phyloP scores from a whole-genome alignment of 2,797 vertebrate species.

The Harpagifer antarcticus region DNA sequence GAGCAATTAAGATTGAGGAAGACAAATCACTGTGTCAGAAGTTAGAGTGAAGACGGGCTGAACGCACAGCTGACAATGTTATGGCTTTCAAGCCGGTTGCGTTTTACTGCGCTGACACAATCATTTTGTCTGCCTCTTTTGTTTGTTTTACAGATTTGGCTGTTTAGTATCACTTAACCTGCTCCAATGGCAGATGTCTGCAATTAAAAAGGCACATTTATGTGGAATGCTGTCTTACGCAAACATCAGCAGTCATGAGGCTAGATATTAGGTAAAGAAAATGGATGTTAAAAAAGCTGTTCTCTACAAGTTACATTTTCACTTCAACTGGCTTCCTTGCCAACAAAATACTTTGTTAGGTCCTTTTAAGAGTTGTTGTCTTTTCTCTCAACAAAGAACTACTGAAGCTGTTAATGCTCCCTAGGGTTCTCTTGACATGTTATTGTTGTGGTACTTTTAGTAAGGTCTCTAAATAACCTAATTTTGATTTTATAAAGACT shows the following conservation, averaged over 20 bases:
- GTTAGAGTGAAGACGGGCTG: slow-evolving; percentile 82
- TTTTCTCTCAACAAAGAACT: neutral
- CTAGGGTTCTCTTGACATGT: neutral
- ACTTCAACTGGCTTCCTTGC: neutral
- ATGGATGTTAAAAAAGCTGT: slow-evolving; percentile 49
- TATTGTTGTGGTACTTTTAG: neutral
- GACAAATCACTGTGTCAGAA: slow-evolving; percentile 84
- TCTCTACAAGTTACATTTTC: neutral
- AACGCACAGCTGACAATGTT: slow-evolving; percentile 75
- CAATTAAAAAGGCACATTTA: slow-evolving; percentile 88
- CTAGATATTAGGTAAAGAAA: slow-evolving; percentile 83
- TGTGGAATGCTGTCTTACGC: slow-evolving; percentile 86
- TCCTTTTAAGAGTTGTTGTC: neutral
- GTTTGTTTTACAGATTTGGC: slow-evolving; percentile 79
- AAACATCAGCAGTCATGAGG: slow-evolving; percentile 83
- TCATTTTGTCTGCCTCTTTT: slow-evolving; percentile 71
- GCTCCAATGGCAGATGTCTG: slow-evolving; percentile 89
- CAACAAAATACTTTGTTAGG: neutral
- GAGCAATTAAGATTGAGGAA: slow-evolving; percentile 89
- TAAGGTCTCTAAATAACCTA: no score
- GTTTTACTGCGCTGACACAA: slow-evolving; percentile 67
- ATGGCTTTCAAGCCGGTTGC: slow-evolving; percentile 73
- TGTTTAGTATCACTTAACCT: slow-evolving; percentile 80
- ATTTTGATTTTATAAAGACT: neutral
- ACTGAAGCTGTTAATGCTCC: neutral